Base-by-base conservation (phyloP, 2,797 vertebrate genomes). In the Epinephelus coioides region DNA sequence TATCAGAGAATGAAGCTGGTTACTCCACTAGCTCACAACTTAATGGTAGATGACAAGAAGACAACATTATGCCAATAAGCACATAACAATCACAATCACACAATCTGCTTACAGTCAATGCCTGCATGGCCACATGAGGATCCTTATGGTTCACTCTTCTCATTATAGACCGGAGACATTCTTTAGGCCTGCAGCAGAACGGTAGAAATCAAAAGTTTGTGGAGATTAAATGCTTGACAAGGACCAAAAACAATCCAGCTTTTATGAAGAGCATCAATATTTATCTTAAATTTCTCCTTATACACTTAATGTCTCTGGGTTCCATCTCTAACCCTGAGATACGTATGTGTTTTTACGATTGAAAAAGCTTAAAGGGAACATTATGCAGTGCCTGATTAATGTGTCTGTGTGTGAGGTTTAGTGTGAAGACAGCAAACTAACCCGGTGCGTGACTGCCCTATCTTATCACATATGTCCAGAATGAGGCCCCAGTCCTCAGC, bases 401-500 rank as follows among this genome's bases (percentile, higher is more conserved):
- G 46, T 49, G 34, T 56, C 19, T 51, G 27, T 50, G 62, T 57
- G 69, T 74, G 6, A 53, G 38, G 53, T 56, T 78, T 44, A 38
- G 17, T 47, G 25, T 12, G 11, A 73, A 44, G 46, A 57, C 27
- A 1, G 69, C 80, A 62, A 55, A 96, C 97, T 95, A 91, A 99
- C 98, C 98, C 98, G 68, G 97, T 98, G 66, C 98, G 98, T 76
- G 98, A 98, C 91, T 99, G 98, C 68, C 98, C 98, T 70, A 99
- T 98, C 95, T 99, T 99, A 95, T 99, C 98, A 95, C 98, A 99
- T 91, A 99, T 98, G 94, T 99, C 98, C 94, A 99, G 96, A 87
- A 99, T 99, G 86, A 99, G 98, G 87, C 98, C 97, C 98, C 98
- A 99, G 92, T 99, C 98, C 91, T 99, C 98, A 65, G 98, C 98